Evolutionary conservation across 2,113 vertebrate genomes (phyloP).

Genomic region (Phylloscopus trochiloides): DNA sequence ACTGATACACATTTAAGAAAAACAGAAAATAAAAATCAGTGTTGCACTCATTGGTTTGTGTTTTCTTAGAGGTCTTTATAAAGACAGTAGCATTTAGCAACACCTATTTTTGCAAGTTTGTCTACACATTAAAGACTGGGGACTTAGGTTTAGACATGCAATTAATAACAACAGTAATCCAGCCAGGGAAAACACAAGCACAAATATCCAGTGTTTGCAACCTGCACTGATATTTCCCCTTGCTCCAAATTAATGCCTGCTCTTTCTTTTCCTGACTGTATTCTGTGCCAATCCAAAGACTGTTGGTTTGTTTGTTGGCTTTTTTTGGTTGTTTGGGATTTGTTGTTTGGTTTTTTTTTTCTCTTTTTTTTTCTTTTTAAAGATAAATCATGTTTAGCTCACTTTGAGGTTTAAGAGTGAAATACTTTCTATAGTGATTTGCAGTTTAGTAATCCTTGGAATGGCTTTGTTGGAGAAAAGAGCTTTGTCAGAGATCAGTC

Average conservation of each 20-base stretch:
- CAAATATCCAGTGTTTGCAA: neutral
- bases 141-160: neutral
- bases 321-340: neutral
- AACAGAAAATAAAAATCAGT: neutral
- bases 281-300: neutral
- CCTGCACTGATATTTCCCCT: neutral
- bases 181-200: neutral
- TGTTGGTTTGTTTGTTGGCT: neutral
- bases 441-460: conserved; percentile 3
- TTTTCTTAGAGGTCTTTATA: neutral
- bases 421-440: neutral
- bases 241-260: neutral
- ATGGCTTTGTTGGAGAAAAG: conserved; percentile 9
- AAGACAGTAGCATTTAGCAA: neutral
- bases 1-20: neutral
- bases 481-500: conserved; percentile 25
- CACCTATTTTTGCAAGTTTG: neutral
- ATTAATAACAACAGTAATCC: neutral
- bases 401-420: neutral
- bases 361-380: neutral
- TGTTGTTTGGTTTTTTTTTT: neutral
- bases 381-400: neutral
- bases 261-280: neutral
- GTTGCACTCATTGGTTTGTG: neutral
- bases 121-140: neutral